These are phyloP conservation scores for Emydoidea blandingii DNA, from an alignment of 2,797 vertebrate genomes.

Conservation along the genomic window DNA sequence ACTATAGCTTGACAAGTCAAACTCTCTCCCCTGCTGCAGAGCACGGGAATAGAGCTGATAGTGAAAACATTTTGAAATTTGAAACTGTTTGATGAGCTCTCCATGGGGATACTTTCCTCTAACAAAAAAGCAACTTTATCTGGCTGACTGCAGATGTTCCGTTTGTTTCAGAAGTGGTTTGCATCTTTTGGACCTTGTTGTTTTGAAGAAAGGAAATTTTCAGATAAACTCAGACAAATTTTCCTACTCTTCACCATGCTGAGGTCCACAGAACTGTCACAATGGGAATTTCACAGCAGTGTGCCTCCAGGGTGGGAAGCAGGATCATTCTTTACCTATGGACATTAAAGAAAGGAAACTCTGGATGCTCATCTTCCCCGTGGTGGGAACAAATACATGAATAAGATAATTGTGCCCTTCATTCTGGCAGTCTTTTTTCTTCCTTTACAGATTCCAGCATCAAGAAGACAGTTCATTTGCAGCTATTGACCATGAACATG, in stretches of 20 bases:
- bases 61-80: not conserved
- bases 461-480: conserved; percentile 59
- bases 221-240: not conserved
- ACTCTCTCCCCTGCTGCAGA: not conserved
- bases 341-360: not conserved
- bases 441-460: conserved; percentile 68
- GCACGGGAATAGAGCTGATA: fast-evolving
- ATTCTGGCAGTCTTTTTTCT: not conserved
- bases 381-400: not conserved
- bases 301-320: not conserved
- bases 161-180: not conserved
- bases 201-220: not conserved
- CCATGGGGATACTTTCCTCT: not conserved
- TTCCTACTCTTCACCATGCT: fast-evolving
- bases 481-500: conserved; percentile 65
- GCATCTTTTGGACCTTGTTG: not conserved
- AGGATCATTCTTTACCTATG: not conserved
- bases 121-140: not conserved
- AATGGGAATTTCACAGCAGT: not conserved
- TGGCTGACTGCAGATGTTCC: not conserved
- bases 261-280: not conserved
- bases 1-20: not conserved
- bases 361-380: not conserved
- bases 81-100: not conserved
- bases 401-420: not conserved